A percentile compares a stretch with the other conserved stretches of the same genome.
phyloP scores from a whole-genome alignment of 1,140 invertebrate genomes.

The Delia radicum region DNA sequence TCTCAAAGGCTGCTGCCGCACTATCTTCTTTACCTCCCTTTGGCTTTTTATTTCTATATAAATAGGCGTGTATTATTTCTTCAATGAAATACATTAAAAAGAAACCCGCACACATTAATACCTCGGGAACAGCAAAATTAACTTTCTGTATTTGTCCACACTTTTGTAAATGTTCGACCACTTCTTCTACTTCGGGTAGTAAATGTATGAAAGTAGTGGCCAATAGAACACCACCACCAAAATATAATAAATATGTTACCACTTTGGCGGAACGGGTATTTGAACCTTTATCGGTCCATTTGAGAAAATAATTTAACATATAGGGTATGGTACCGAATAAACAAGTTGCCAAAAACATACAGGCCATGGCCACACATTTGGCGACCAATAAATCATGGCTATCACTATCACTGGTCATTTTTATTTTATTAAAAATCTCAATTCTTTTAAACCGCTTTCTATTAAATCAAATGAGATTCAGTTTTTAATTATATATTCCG shows the following conservation, averaged over 20 bases:
- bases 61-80: slow-evolving; percentile 73
- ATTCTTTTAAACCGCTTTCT: not conserved
- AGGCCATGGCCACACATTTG: slow-evolving; percentile 71
- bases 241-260: slow-evolving; percentile 71
- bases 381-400: slow-evolving; percentile 59
- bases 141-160: slow-evolving; percentile 57
- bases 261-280: slow-evolving; percentile 57
- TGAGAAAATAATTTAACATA: slow-evolving; percentile 64
- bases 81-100: slow-evolving; percentile 85
- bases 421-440: not conserved
- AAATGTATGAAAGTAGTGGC: slow-evolving; percentile 89
- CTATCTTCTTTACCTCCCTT: slow-evolving; percentile 30
- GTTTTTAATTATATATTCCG: not conserved
- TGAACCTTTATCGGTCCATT: slow-evolving; percentile 60
- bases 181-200: slow-evolving; percentile 81
- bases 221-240: slow-evolving; percentile 88
- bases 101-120: slow-evolving; percentile 74
- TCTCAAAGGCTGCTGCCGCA: slow-evolving; percentile 44
- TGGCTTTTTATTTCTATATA: slow-evolving; percentile 59
- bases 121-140: slow-evolving; percentile 68
- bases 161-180: slow-evolving; percentile 62
- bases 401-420: slow-evolving; percentile 34
- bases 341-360: slow-evolving; percentile 68
- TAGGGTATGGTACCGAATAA: slow-evolving; percentile 70
- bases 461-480: not conserved